A percentile compares a stretch with the other conserved stretches of the same genome.
Conservation (phyloP, 2,797 vertebrate genomes). For the Enteromius trimaculatus region DNA sequence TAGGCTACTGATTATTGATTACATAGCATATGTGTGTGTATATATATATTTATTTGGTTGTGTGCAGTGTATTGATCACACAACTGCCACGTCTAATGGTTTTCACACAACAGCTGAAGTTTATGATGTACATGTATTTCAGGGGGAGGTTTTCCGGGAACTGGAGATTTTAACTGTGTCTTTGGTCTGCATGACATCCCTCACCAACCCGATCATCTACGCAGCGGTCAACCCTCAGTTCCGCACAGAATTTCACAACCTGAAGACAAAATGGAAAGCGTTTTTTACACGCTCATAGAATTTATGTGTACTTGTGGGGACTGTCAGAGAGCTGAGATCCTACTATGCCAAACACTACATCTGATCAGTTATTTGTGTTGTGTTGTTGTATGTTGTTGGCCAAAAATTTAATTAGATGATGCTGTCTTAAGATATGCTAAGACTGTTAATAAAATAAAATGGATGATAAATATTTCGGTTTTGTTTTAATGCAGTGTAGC, state of each 20-base stretch:
- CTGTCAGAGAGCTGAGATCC: background rate
- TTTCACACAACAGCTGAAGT: background rate
- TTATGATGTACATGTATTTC: conserved; percentile 49
- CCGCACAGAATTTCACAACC: conserved; percentile 72
- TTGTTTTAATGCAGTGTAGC: background rate
- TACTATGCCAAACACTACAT: background rate
- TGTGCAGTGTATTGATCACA: background rate
- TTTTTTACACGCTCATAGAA: conserved; percentile 59
- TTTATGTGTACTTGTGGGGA: background rate
- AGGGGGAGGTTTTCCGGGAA: conserved; percentile 64
- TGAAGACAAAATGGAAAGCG: conserved; percentile 68
- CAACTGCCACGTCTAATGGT: background rate
- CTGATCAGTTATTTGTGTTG: background rate
- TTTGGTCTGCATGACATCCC: conserved; percentile 77
- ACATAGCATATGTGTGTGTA: too few relatives aligned
- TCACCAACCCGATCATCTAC: conserved; percentile 80
- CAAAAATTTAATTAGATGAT: background rate
- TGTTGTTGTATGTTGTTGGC: background rate
- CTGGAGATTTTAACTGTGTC: conserved; percentile 76
- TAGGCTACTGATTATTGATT: too few relatives aligned
- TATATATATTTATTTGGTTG: too few relatives aligned
- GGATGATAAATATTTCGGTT: background rate
- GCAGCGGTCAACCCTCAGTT: conserved; percentile 83
- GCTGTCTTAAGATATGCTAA: background rate
- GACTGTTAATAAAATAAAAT: background rate